These are phyloP conservation scores for Hydriomena furcata DNA, from an alignment of 2,888 invertebrate species.

Conservation along the genomic window DNA sequence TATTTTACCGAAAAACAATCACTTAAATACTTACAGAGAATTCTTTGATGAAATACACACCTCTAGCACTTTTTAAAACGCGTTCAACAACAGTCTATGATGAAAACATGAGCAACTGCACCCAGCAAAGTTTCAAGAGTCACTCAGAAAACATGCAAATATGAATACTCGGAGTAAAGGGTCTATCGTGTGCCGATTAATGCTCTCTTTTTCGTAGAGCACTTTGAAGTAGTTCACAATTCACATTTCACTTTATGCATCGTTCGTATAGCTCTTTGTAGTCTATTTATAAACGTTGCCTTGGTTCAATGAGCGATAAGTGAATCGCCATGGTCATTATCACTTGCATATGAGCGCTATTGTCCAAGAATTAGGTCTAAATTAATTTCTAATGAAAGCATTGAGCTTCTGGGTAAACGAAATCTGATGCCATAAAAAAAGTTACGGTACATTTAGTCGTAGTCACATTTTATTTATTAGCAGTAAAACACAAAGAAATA, in stretches of 20 bases:
- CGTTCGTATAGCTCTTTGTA: conserved; percentile 23
- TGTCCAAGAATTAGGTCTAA: conserved; percentile 27
- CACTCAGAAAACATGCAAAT: conserved; percentile 30
- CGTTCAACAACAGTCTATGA: conserved; percentile 14
- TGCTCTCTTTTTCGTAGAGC: conserved; percentile 18
- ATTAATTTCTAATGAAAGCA: conserved; percentile 16
- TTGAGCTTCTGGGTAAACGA: background rate
- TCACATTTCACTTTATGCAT: conserved; percentile 9
- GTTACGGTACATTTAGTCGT: background rate
- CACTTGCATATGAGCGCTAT: conserved; percentile 51
- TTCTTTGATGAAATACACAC: conserved; percentile 3
- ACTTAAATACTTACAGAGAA: background rate
- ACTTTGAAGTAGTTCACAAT: conserved; percentile 9
- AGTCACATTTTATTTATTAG: conserved; percentile 14
- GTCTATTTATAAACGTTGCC: conserved; percentile 17
- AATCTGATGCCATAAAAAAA: background rate
- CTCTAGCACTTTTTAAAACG: conserved; percentile 8
- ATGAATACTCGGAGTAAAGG: conserved; percentile 26
- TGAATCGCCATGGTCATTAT: conserved; percentile 48
- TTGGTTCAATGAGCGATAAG: conserved; percentile 22
- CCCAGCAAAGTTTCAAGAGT: conserved; percentile 30
- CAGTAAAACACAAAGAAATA: conserved; percentile 12
- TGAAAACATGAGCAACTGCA: conserved; percentile 24
- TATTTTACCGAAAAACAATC: too few species aligned
- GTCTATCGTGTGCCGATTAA: conserved; percentile 23